phyloP scores from a whole-genome alignment of 92 coral and sea anemone species.

The Porites divaricata region DNA sequence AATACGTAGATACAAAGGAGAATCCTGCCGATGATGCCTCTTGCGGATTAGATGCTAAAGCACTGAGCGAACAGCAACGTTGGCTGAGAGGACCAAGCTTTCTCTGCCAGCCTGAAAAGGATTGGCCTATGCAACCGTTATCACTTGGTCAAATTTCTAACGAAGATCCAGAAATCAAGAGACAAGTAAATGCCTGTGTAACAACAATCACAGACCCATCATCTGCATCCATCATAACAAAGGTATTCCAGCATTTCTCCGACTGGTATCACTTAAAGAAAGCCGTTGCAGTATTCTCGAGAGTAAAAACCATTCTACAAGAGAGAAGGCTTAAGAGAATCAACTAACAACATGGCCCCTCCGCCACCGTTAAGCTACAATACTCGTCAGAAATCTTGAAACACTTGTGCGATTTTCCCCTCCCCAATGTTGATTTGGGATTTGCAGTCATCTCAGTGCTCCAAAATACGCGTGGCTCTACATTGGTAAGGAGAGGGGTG shows the following conservation, averaged over 20 bases:
- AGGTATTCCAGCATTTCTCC: slow-evolving; percentile 37
- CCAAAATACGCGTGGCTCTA: too few relatives aligned
- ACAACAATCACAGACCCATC: background rate
- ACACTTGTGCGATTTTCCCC: too few relatives aligned
- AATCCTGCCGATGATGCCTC: slow-evolving; percentile 74
- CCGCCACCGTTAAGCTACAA: background rate
- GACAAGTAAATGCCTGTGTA: slow-evolving; percentile 12
- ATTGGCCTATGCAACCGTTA: slow-evolving; percentile 58
- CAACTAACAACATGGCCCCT: background rate
- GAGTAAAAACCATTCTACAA: slow-evolving; percentile 32
- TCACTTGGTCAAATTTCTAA: slow-evolving; percentile 31
- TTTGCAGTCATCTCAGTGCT: too few relatives aligned
- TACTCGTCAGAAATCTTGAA: too few relatives aligned
- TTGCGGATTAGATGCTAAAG: slow-evolving; percentile 31
- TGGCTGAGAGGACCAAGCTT: slow-evolving; percentile 57
- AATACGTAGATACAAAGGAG: slow-evolving; percentile 48
- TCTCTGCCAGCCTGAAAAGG: slow-evolving; percentile 50
- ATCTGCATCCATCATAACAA: slow-evolving; percentile 13
- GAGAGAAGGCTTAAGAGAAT: slow-evolving; percentile 8
- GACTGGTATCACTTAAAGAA: slow-evolving; percentile 58
- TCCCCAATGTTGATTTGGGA: too few relatives aligned
- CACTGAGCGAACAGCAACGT: slow-evolving; percentile 35
- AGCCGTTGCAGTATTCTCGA: slow-evolving; percentile 45
- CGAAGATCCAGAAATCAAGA: slow-evolving; percentile 54
- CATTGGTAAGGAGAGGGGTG: too few relatives aligned